Percentiles rank a stretch among this genome's conserved stretches.
Conservation (phyloP, 2,888 invertebrate genomes). For the Ophion ventricosus region DNA sequence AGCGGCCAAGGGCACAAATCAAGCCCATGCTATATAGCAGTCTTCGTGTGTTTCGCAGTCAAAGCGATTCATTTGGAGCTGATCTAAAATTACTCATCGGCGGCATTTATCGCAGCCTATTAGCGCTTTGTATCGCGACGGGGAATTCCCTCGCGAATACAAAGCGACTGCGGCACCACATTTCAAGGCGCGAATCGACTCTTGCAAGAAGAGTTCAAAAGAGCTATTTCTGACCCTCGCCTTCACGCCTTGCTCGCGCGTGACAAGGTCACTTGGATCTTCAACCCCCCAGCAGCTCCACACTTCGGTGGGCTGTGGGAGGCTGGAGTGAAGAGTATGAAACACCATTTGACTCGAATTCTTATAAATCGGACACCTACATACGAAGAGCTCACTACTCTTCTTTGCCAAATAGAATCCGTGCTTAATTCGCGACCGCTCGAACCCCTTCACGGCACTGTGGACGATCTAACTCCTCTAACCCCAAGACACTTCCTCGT, state of each 20-base stretch:
- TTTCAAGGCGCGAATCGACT: no score
- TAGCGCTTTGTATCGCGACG: conserved; percentile 71
- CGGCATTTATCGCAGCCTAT: conserved; percentile 63
- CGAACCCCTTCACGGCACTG: not conserved
- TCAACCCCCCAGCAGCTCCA: conserved; percentile 70
- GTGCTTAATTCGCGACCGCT: conserved; percentile 37
- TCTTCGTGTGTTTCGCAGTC: conserved; percentile 72
- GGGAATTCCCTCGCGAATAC: no score
- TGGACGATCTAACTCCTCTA: conserved; percentile 16
- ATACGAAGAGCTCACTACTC: conserved; percentile 15
- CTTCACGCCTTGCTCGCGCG: no score
- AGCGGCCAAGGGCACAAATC: conserved; percentile 4
- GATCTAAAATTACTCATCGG: conserved; percentile 71
- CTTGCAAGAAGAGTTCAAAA: no score
- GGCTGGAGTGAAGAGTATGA: conserved; percentile 69
- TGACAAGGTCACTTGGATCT: no score
- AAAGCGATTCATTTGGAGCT: conserved; percentile 75
- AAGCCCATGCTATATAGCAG: conserved; percentile 13
- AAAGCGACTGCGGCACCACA: no score
- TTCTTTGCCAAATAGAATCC: conserved; percentile 12
- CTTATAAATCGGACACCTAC: conserved; percentile 5
- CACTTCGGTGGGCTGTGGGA: conserved; percentile 72
- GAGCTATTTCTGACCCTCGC: no score
- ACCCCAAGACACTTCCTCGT: conserved; percentile 47
- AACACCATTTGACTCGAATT: conserved; percentile 66